Base-by-base conservation (phyloP, 2,797 vertebrate species). In the Danio kyathit region DNA sequence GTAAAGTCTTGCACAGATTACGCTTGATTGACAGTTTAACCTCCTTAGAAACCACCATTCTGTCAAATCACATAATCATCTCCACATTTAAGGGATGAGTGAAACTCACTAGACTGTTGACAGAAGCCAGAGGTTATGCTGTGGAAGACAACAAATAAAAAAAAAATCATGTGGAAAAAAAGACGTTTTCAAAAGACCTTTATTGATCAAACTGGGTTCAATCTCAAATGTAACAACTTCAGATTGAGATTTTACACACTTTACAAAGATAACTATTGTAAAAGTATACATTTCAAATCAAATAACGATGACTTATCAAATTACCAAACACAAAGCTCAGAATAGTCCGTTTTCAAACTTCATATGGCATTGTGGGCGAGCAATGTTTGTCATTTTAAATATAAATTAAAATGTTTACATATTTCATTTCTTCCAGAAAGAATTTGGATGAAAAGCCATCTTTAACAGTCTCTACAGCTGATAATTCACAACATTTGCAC, bases 171-270 rank as follows among this genome's bases (percentile, higher is more conserved):
- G 9, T 21, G 0, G 19, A 4, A 19, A 4, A 51, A 60, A 16
- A 48, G 29, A 16, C 41, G 8, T 29, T 56, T 74, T 81, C 13
- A 81, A 59, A 59, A 67, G n/a, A 41, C 2, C 17, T 81, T 81
- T 60, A 81, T 67, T 67, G 21, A 60, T 56, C 43, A 43, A 59
- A 66, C 6, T 41, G 5, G 17, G 11, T 64, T 49, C 46, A 6
- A 52, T 40, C 9, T 70, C 16, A 52, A 17, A 70, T 52, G 21
- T 70, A 7, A 52, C 38, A 65, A 21, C 16, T 16, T 70, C 40
- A 19, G 52, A 14, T 41, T 66, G n/a, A 56, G 12, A 74, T 59
- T 38, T 60, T 74, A 29, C 17, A 74, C 72, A 59, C 29, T 13
- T 49, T 41, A 40, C 16, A 16, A 74, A 61, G 43, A 48, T 11